Evolutionary conservation across 2,888 invertebrate genomes (phyloP).

Genomic region (Hyles lineata): DNA sequence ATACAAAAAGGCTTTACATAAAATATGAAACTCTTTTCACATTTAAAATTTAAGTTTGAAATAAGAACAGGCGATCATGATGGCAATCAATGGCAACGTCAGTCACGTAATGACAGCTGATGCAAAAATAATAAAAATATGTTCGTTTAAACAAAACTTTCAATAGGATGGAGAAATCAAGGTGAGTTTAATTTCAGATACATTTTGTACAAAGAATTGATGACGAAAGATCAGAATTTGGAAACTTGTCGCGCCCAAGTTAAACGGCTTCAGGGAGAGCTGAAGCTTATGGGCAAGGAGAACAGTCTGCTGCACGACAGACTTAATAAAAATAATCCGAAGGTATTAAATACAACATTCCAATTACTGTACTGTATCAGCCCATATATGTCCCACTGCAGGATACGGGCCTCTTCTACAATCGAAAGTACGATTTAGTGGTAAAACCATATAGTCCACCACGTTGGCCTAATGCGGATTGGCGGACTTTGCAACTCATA

Average conservation of each 20-base stretch:
- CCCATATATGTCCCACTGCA: no score
- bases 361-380: no score
- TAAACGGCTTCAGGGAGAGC: constrained; percentile 86
- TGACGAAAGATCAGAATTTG: constrained; percentile 86
- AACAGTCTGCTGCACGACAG: constrained; percentile 85
- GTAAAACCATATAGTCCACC: no score
- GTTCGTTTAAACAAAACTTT: constrained; percentile 37
- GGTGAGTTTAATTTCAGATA: constrained; percentile 80
- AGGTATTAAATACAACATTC: constrained; percentile 51
- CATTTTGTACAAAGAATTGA: constrained; percentile 86
- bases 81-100: constrained; percentile 35
- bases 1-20: background rate
- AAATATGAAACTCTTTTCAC: background rate
- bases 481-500: no score
- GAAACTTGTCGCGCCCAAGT: constrained; percentile 87
- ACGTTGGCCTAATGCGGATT: no score
- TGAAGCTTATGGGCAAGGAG: constrained; percentile 86
- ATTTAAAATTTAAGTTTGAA: background rate
- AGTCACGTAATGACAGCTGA: constrained; percentile 13
- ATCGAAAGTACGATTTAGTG: no score
- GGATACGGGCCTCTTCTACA: no score
- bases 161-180: constrained; percentile 55
- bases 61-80: constrained; percentile 35
- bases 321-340: constrained; percentile 70
- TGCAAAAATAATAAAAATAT: constrained; percentile 40